Percentiles rank a stretch among this genome's conserved stretches.
These are phyloP conservation scores for Pteromalus puparum DNA, from an alignment of 1,140 invertebrate genomes.

Conservation along the genomic window DNA sequence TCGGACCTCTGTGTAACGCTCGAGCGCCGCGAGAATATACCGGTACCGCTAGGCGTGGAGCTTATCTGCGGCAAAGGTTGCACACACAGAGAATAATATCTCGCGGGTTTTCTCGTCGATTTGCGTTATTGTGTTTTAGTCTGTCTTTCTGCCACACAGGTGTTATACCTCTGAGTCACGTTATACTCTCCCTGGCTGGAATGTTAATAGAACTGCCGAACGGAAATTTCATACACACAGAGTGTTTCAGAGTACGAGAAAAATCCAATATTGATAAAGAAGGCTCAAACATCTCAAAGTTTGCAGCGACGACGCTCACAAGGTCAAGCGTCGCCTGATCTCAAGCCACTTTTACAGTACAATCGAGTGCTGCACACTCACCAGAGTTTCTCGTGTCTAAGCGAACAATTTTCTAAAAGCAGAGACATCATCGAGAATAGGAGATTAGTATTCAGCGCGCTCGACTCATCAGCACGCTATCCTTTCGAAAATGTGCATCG, in stretches of 20 bases:
- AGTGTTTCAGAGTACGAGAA: no score
- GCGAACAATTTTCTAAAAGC: neutral
- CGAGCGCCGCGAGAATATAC: neutral
- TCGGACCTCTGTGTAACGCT: neutral
- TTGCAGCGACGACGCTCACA: no score
- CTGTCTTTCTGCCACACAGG: neutral
- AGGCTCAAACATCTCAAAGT: no score
- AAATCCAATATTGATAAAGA: no score
- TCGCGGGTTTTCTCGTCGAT: neutral
- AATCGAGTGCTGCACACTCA: no score
- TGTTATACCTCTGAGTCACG: neutral
- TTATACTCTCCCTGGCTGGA: neutral
- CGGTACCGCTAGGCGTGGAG: neutral
- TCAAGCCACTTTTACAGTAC: neutral
- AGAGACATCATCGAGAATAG: neutral
- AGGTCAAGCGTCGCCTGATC: neutral
- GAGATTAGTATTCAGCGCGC: neutral
- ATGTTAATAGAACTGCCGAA: neutral
- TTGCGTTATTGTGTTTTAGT: neutral
- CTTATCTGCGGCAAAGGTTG: conserved; percentile 11
- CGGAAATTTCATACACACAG: neutral
- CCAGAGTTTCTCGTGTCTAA: neutral
- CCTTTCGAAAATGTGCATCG: neutral
- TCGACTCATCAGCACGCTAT: neutral
- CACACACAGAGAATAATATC: neutral